These are phyloP conservation scores for Eristalis tenax DNA, from an alignment of 2,888 invertebrate genomes.

Conservation along the genomic window DNA sequence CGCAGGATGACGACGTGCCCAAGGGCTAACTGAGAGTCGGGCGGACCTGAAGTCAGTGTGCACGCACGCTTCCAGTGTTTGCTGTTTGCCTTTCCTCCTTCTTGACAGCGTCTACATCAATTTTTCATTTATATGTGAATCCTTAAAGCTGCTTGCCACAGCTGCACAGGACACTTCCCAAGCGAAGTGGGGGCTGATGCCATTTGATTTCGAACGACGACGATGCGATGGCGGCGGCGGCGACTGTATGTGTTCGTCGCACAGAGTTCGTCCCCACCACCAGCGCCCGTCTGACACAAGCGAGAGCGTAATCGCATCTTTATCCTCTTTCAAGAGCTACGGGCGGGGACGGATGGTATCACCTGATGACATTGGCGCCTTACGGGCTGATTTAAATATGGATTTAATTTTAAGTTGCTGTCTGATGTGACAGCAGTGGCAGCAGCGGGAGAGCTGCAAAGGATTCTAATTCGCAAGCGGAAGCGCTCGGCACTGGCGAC, in stretches of 20 bases:
- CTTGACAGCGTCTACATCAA: slow-evolving; percentile 28
- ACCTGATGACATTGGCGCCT: slow-evolving; percentile 60
- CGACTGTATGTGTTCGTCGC: not conserved
- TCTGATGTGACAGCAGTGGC: slow-evolving; percentile 13
- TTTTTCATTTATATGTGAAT: slow-evolving; percentile 64
- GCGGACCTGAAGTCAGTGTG: not conserved
- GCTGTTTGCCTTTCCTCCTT: not conserved
- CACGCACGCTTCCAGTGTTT: not conserved
- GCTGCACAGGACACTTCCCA: slow-evolving; percentile 12
- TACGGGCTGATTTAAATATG: slow-evolving; percentile 52
- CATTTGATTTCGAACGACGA: not conserved
- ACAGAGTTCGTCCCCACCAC: slow-evolving; percentile 5
- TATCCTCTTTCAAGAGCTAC: slow-evolving; percentile 26
- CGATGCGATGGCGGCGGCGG: not conserved
- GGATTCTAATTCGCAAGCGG: slow-evolving; percentile 27
- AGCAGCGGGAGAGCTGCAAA: slow-evolving; percentile 16
- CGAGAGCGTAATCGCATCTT: slow-evolving; percentile 22
- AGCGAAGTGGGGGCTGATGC: not conserved
- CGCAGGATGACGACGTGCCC: not conserved
- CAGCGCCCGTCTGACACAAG: not conserved
- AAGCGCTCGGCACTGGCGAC: slow-evolving; percentile 5
- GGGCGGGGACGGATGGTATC: slow-evolving; percentile 18
- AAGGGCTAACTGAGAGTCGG: not conserved
- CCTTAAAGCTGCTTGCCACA: slow-evolving; percentile 16
- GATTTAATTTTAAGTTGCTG: slow-evolving; percentile 57